These are phyloP conservation scores for Cavia aperea DNA, from an alignment of 2,113 vertebrate species.

Conservation along the genomic window DNA sequence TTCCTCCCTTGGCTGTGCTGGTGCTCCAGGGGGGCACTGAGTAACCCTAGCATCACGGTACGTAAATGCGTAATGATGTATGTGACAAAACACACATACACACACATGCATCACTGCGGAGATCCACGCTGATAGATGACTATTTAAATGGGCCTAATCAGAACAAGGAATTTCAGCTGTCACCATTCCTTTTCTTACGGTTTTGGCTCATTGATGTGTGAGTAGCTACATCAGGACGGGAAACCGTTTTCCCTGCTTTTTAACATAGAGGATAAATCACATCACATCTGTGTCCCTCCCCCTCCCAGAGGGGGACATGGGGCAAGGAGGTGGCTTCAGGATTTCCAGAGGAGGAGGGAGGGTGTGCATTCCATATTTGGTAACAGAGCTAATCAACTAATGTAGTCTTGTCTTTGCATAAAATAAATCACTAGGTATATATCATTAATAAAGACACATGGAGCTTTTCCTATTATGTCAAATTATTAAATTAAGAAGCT, in stretches of 20 bases:
- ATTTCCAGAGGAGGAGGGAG: background rate
- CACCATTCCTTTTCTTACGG: rapidly evolving
- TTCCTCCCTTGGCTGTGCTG: rapidly evolving
- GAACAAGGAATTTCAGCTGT: background rate
- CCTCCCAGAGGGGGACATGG: background rate
- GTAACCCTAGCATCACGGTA: rapidly evolving
- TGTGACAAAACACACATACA: background rate
- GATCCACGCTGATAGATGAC: no score
- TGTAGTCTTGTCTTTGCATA: conserved; percentile 43
- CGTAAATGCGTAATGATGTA: rapidly evolving
- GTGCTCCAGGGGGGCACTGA: background rate
- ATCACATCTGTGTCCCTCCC: rapidly evolving
- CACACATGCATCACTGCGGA: rapidly evolving
- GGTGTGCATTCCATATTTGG: conserved; percentile 7
- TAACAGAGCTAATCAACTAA: conserved; percentile 41
- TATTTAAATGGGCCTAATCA: background rate
- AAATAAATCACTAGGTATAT: conserved; percentile 60
- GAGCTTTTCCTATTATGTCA: conserved; percentile 60
- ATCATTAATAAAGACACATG: conserved; percentile 69
- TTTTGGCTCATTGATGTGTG: rapidly evolving
- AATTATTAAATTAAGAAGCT: conserved; percentile 65
- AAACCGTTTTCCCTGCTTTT: rapidly evolving
- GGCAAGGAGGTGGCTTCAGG: background rate
- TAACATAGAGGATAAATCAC: background rate
- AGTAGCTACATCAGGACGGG: rapidly evolving